These are phyloP conservation scores for Oriolus oriolus DNA, from an alignment of 2,113 vertebrate genomes.

Conservation along the genomic window DNA sequence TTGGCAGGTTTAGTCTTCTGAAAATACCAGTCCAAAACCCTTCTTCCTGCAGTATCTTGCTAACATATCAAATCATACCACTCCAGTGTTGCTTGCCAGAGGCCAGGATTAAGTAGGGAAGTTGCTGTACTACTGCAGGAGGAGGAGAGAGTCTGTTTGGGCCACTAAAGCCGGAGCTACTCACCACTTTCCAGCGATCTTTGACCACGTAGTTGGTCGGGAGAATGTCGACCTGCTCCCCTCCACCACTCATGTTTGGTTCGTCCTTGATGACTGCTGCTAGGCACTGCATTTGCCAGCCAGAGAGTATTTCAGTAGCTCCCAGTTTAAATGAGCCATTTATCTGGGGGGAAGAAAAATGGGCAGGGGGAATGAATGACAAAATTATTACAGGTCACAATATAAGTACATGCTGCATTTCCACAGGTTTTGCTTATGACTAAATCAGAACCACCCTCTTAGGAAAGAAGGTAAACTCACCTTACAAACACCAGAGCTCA, in stretches of 20 bases:
- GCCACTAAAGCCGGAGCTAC: constrained; percentile 31
- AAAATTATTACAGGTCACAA: constrained; percentile 10
- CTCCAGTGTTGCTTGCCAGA: not conserved
- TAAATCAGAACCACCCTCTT: not conserved
- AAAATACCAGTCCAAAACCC: not conserved
- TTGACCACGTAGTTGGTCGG: constrained; percentile 97
- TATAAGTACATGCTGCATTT: not conserved
- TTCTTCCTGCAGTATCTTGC: not conserved
- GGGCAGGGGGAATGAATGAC: not conserved
- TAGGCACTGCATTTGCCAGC: constrained; percentile 98
- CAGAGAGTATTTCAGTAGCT: constrained; percentile 86
- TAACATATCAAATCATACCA: not conserved
- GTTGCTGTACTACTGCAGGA: not conserved
- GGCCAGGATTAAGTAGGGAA: not conserved
- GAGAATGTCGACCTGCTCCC: constrained; percentile 96
- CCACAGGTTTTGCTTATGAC: not conserved
- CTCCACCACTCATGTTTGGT: constrained; percentile 96
- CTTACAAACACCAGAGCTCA: not conserved
- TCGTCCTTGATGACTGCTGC: constrained; percentile 92
- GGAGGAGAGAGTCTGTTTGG: not conserved
- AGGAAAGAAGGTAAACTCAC: not conserved
- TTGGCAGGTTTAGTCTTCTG: not conserved
- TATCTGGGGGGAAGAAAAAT: constrained; percentile 75
- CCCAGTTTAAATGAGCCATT: constrained; percentile 95
- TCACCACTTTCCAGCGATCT: constrained; percentile 99